These are phyloP conservation scores for Oreocharis arfaki DNA, from an alignment of 2,113 vertebrate species.

Conservation along the genomic window DNA sequence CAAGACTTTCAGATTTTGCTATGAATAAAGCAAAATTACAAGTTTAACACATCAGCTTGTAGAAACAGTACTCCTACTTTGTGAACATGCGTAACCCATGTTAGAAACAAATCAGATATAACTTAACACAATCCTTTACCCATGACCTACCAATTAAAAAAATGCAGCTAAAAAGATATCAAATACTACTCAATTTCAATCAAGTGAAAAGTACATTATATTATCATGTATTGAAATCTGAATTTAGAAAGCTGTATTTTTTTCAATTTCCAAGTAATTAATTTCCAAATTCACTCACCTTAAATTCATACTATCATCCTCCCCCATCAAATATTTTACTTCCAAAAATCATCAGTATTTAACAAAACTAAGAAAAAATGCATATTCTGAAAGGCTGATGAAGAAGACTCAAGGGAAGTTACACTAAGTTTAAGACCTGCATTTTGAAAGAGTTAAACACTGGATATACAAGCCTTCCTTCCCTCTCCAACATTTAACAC, in stretches of 20 bases:
- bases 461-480: not conserved
- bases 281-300: not conserved
- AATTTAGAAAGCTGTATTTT: not conserved
- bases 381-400: not conserved
- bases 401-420: not conserved
- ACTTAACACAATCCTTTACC: not conserved
- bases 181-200: not conserved
- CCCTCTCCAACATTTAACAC: not conserved
- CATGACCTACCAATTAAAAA: not conserved
- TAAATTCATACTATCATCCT: not conserved
- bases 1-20: not conserved
- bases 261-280: not conserved
- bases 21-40: not conserved
- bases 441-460: not conserved
- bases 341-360: not conserved
- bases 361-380: not conserved
- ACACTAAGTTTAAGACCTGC: not conserved
- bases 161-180: not conserved
- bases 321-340: not conserved
- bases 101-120: not conserved
- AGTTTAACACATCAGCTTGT: not conserved
- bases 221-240: not conserved
- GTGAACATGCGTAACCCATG: not conserved
- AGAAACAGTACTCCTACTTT: not conserved
- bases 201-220: not conserved